These are phyloP conservation scores for Tyrannus savana DNA, from an alignment of 2,113 vertebrate genomes.

Conservation along the genomic window DNA sequence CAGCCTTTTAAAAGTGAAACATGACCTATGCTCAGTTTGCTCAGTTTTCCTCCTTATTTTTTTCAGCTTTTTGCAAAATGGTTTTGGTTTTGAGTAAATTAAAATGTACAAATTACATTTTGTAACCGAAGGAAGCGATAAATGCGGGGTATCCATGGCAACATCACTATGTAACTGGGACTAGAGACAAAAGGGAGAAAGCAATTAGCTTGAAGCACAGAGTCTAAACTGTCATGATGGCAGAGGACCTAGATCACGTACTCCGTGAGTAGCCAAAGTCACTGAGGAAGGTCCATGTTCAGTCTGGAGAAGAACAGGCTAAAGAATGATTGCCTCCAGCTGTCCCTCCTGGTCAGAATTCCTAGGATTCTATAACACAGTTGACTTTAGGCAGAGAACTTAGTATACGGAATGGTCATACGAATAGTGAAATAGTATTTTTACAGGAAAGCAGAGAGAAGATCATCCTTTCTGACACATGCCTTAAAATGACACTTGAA, in stretches of 20 bases:
- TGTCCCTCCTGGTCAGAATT: not conserved
- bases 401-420: not conserved
- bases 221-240: fast-evolving
- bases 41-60: not conserved
- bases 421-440: not conserved
- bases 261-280: not conserved
- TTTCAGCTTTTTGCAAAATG: not conserved
- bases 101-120: not conserved
- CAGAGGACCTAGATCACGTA: not conserved
- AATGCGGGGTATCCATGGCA: not conserved
- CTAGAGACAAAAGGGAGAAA: not conserved
- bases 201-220: not conserved
- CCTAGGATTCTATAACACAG: not conserved
- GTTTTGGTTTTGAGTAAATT: not conserved
- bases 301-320: not conserved
- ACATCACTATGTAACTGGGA: not conserved
- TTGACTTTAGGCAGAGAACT: not conserved
- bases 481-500: not conserved
- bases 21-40: not conserved
- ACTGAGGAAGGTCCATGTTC: not conserved
- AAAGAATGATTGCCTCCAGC: not conserved
- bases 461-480: not conserved
- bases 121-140: not conserved
- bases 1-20: not conserved
- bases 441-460: not conserved